phyloP scores from a whole-genome alignment of 2,888 invertebrate species.

The Acleris laterana region DNA sequence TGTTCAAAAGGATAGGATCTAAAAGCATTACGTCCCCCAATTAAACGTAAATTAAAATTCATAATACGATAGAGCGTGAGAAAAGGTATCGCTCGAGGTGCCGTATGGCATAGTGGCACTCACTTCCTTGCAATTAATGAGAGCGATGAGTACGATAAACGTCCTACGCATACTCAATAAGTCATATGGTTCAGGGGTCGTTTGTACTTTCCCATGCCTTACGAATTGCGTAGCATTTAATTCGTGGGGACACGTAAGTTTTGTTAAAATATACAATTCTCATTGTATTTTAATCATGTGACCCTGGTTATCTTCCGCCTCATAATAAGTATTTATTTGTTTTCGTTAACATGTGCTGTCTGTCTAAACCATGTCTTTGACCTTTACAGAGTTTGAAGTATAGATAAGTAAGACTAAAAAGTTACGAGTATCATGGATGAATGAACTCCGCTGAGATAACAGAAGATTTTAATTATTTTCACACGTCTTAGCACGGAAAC shows the following conservation, averaged over 20 bases:
- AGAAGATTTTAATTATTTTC: constrained; percentile 21
- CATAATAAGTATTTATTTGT: constrained; percentile 12
- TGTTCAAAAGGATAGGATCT: constrained; percentile 16
- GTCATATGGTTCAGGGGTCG: constrained; percentile 63
- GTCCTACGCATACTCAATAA: constrained; percentile 71
- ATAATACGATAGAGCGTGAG: constrained; percentile 61
- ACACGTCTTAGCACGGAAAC: constrained; percentile 18
- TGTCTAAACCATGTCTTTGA: constrained; percentile 14
- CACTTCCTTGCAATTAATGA: constrained; percentile 81
- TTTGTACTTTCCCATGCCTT: constrained; percentile 65
- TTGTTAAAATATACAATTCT: constrained; percentile 12
- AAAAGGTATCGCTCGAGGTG: constrained; percentile 56
- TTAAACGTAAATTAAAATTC: constrained; percentile 24
- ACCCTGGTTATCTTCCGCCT: constrained; percentile 22
- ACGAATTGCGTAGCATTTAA: constrained; percentile 45
- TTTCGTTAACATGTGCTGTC: constrained; percentile 21
- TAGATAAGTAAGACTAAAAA: constrained; percentile 20
- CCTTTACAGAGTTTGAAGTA: constrained; percentile 17
- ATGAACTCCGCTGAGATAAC: constrained; percentile 33
- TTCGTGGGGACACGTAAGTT: constrained; percentile 28
- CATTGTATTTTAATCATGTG: constrained; percentile 28
- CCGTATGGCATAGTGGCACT: constrained; percentile 70
- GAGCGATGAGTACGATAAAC: constrained; percentile 75
- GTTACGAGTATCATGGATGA: constrained; percentile 31
- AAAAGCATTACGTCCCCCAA: constrained; percentile 14